These are phyloP conservation scores for Catagonus wagneri DNA, from an alignment of 2,113 vertebrate genomes.

Conservation along the genomic window DNA sequence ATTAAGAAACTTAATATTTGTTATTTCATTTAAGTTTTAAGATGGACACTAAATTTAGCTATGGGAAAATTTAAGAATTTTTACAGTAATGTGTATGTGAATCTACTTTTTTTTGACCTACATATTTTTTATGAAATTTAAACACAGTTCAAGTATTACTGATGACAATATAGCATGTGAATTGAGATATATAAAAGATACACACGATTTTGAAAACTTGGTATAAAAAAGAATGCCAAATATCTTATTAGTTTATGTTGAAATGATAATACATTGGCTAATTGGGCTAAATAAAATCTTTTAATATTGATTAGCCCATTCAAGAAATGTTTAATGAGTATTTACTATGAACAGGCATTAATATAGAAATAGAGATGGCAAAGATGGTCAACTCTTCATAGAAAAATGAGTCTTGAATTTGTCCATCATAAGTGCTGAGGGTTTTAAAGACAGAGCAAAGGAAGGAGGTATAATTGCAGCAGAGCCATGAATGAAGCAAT, in stretches of 20 bases:
- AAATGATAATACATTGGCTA: not conserved
- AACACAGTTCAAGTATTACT: not conserved
- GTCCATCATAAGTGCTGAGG: not conserved
- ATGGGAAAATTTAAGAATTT: not conserved
- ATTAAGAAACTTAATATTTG: not conserved
- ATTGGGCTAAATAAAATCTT: not conserved
- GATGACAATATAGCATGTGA: not conserved
- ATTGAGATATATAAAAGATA: not conserved
- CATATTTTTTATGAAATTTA: slow-evolving; percentile 20
- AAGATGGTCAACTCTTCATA: not conserved
- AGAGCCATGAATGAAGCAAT: not conserved
- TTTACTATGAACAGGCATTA: not conserved
- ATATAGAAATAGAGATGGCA: not conserved
- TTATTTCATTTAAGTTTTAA: not conserved
- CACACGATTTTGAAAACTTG: not conserved
- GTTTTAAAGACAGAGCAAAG: not conserved
- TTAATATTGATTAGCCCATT: not conserved
- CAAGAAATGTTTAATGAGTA: not conserved
- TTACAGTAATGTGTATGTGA: not conserved
- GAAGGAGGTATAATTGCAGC: not conserved
- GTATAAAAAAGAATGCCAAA: not conserved
- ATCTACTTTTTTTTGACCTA: not conserved
- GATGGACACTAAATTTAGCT: not conserved
- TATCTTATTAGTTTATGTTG: not conserved
- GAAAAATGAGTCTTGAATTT: not conserved